phyloP scores from a whole-genome alignment of 1,140 invertebrate species.

The Bombus superbus region DNA sequence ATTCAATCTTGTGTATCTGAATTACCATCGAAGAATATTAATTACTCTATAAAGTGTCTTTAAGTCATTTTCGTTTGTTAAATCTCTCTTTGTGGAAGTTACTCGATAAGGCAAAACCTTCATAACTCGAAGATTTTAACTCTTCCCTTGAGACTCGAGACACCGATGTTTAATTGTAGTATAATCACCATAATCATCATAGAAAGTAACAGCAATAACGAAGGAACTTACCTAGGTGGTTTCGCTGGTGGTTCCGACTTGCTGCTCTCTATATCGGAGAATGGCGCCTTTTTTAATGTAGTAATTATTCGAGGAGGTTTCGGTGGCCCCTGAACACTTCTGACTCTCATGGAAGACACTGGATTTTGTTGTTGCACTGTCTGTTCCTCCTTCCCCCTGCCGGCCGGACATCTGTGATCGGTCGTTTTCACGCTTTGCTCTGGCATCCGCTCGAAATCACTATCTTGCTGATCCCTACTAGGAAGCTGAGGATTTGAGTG shows the following conservation, averaged over 20 bases:
- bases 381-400: conserved; percentile 52
- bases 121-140: no score
- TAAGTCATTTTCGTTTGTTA: no score
- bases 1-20: no score
- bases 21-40: no score
- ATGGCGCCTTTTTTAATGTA: conserved; percentile 70
- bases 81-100: no score
- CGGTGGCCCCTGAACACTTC: conserved; percentile 71
- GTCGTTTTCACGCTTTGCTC: conserved; percentile 39
- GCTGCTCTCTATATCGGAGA: conserved; percentile 69
- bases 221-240: conserved; percentile 70
- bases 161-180: no score
- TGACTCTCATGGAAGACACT: conserved; percentile 73
- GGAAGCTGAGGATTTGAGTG: conserved; percentile 77
- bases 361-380: conserved; percentile 72
- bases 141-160: no score
- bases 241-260: conserved; percentile 69
- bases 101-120: no score
- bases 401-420: conserved; percentile 31
- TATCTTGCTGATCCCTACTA: conserved; percentile 52
- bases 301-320: conserved; percentile 79
- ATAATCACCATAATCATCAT: no score
- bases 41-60: no score
- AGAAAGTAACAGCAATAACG: no score
- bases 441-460: conserved; percentile 42